These are phyloP conservation scores for fruit fly (Drosophila melanogaster) DNA, from an alignment of 1,140 invertebrate species.

Conservation along the genomic window Release_6_plus_ISO1_MT NT_033777.3:5877001-5877500, in stretches of 20 bases:
- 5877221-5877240: conserved; percentile 43
- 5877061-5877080: conserved; percentile 60
- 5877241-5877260: conserved; percentile 62
- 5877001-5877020: conserved; percentile 79
- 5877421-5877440: conserved; percentile 69
- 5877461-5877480: conserved; percentile 6
- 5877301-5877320: conserved; percentile 82
- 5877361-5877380: conserved; percentile 29
- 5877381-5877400: conserved; percentile 82
- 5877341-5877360: conserved; percentile 19
- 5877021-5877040: conserved; percentile 59
- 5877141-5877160: conserved; percentile 42
- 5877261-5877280: conserved; percentile 67
- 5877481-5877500: conserved; percentile 47
- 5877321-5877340: conserved; percentile 62
- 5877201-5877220: conserved; percentile 36
- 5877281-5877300: conserved; percentile 40
- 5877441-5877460: conserved; percentile 30
- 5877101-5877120: conserved; percentile 18
- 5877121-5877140: conserved; percentile 14
- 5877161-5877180: conserved; percentile 30
- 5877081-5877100: conserved; percentile 67
- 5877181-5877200: conserved; percentile 20
- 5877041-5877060: conserved; percentile 18
- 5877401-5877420: conserved; percentile 81